These are phyloP conservation scores for Montipora capricornis DNA, from an alignment of 64 coral and sea anemone genomes.

Conservation along the genomic window DNA sequence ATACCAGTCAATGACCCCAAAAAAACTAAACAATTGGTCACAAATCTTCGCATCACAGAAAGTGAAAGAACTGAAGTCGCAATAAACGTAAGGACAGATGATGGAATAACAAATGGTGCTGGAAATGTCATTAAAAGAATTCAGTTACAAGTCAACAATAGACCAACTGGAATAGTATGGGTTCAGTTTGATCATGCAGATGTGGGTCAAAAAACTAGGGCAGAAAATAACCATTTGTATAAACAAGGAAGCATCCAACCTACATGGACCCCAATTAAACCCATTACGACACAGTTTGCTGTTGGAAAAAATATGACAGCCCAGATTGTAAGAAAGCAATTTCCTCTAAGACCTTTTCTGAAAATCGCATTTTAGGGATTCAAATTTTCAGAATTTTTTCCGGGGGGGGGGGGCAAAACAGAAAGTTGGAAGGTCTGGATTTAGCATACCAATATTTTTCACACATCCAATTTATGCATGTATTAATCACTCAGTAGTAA, in stretches of 20 bases:
- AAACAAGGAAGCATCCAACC: background rate
- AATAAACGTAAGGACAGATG: slow-evolving; percentile 29
- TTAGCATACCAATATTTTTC: too few species aligned
- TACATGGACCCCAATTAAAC: slow-evolving; percentile 9
- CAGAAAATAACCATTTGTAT: slow-evolving; percentile 10
- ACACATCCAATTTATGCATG: too few species aligned
- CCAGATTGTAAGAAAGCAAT: background rate
- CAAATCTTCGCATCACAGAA: background rate
- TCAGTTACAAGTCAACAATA: background rate
- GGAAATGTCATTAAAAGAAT: slow-evolving; percentile 13
- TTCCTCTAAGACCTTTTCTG: background rate
- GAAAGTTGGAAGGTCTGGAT: too few species aligned
- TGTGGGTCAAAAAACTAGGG: background rate
- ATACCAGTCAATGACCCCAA: slow-evolving; percentile 39
- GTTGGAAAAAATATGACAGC: background rate
- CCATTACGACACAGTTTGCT: slow-evolving; percentile 1
- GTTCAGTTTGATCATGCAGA: slow-evolving; percentile 15
- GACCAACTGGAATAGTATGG: slow-evolving; percentile 30
- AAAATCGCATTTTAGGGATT: too few species aligned
- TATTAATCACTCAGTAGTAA: too few species aligned
- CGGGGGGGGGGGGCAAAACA: too few species aligned
- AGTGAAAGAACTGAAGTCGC: slow-evolving; percentile 40
- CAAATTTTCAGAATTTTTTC: too few species aligned
- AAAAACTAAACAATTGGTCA: slow-evolving; percentile 25
- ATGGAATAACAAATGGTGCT: slow-evolving; percentile 43